Evolutionary conservation across 2,888 invertebrate species (phyloP).

Genomic region (Ceriagrion tenellum): DNA sequence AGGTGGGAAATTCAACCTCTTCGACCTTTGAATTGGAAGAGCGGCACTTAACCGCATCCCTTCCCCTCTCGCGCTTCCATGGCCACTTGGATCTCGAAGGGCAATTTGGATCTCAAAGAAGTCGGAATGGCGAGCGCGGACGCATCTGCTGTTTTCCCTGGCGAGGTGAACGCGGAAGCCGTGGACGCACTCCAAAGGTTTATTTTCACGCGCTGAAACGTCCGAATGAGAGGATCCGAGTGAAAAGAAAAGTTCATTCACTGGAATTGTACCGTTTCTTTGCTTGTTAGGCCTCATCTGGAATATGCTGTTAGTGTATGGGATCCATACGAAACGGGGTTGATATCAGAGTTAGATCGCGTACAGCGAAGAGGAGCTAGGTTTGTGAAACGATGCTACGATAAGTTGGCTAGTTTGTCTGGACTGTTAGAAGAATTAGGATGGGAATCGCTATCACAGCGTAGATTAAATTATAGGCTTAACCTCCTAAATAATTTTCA

Average conservation of each 20-base stretch:
- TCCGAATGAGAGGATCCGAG: background rate
- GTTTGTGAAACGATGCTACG: too few relatives aligned
- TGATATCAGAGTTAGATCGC: too few relatives aligned
- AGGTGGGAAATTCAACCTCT: too few relatives aligned
- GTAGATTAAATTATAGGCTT: too few relatives aligned
- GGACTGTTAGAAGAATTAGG: too few relatives aligned
- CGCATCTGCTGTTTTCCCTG: background rate
- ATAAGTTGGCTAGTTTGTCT: too few relatives aligned
- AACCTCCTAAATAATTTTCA: too few relatives aligned
- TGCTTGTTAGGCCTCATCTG: too few relatives aligned
- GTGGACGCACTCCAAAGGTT: background rate
- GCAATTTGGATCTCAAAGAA: background rate
- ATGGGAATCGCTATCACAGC: too few relatives aligned
- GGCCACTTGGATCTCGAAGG: background rate
- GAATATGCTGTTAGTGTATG: too few relatives aligned
- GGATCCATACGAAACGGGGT: too few relatives aligned
- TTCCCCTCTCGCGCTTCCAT: background rate
- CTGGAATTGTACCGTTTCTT: background rate
- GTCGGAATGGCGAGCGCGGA: background rate
- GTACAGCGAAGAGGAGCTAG: too few relatives aligned
- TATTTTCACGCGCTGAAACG: background rate
- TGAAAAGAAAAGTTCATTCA: background rate
- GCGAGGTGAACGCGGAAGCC: slow-evolving; percentile 1
- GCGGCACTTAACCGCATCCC: background rate
- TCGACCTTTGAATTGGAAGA: background rate